A percentile compares a stretch with the other conserved stretches of the same genome.
Conservation (phyloP, 2,888 invertebrate species). For the Hermodice carunculata region DNA sequence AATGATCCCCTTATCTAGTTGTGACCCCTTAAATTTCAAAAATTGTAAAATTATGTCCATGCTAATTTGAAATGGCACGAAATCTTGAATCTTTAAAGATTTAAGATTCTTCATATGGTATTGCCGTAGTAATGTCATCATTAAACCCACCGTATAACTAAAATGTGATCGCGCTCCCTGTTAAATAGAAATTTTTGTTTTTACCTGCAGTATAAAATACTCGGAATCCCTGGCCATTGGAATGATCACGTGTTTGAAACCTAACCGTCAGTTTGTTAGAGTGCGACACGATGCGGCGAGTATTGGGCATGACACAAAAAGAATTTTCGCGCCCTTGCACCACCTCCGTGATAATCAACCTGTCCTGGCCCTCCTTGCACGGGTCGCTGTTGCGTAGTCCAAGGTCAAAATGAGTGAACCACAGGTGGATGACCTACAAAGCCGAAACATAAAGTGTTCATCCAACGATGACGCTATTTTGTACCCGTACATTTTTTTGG, state of each 20-base stretch:
- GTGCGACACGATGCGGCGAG: slow-evolving; percentile 50
- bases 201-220: slow-evolving; percentile 58
- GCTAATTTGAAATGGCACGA: too few species aligned
- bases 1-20: too few species aligned
- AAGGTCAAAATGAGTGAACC: slow-evolving; percentile 58
- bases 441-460: too few species aligned
- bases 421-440: slow-evolving; percentile 55
- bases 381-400: slow-evolving; percentile 47
- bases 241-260: slow-evolving; percentile 52
- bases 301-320: slow-evolving; percentile 51
- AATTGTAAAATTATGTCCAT: too few species aligned
- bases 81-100: too few species aligned
- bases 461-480: too few species aligned
- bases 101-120: too few species aligned
- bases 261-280: slow-evolving; percentile 50
- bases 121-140: too few species aligned
- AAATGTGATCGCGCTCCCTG: not conserved
- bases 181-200: not conserved
- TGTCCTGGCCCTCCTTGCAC: slow-evolving; percentile 50
- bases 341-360: slow-evolving; percentile 50
- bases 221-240: slow-evolving; percentile 61
- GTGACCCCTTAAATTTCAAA: too few species aligned
- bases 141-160: not conserved
- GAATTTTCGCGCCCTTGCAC: slow-evolving; percentile 37
- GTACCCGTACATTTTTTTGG: too few species aligned